Evolutionary conservation across 92 coral and sea anemone genomes (phyloP), one percentile per base, ranked within the genome.

Genomic region (Heliopora coerulea): DNA sequence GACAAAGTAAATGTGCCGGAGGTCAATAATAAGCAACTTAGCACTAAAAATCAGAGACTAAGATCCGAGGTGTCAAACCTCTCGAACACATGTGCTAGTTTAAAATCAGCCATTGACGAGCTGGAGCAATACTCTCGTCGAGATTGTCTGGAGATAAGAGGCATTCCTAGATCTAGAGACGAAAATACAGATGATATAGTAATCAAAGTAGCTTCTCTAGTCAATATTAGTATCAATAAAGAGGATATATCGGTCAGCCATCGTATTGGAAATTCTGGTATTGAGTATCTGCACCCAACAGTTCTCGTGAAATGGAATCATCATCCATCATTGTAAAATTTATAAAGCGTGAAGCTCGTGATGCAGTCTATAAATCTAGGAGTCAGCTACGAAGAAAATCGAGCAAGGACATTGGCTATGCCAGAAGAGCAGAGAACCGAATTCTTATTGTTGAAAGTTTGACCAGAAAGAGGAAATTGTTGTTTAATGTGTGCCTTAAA

Each of bases 371-470:
- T 40, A 28, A 31, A 37, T 56, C 80, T 4, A 75, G 66, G 57
- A 57, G 40, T 48, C 32, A 74, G 27, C 80, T 75, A 54, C 59
- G 48, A 49, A 49, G 60, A n/a, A 46, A 17, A 34, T 27, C 42
- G 26, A 60, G 58, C 49, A 75, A 44, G 60, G 80, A 75, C 59
- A 27, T 77, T 23, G 68, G 57, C 50, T 46, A 48, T 46, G 49
- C 74, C 21, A 49, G 81, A 33, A 30, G 21, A 24, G 33, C 32
- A 5, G 56, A 63, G 12, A 44, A 37, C 48, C 40, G 59, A 29
- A 62, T 62, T 57, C 61, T 42, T 44, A 62, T 61, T 46, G 69
- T 20, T 3, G 73, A 77, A 62, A 77, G 73, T 49, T 63, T 77
- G 13, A 77, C 73, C 18, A 44, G 42, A 35, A 75, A 42, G 42